Conservation (phyloP, 2,113 vertebrate species). For the Seriola quinqueradiata region DNA sequence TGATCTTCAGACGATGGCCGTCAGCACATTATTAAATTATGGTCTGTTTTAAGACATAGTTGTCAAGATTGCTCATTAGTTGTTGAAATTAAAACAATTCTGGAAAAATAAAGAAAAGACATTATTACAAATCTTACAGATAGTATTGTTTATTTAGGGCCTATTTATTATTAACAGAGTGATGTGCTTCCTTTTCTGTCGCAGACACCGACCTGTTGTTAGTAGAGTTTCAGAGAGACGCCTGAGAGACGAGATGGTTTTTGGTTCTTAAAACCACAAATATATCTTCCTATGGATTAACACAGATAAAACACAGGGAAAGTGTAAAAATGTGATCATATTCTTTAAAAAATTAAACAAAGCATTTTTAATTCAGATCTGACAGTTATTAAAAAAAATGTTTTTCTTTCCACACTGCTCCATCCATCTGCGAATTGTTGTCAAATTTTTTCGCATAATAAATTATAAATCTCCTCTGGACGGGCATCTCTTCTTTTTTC, state of each 20-base stretch:
- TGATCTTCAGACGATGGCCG: conserved; percentile 7
- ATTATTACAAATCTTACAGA: neutral
- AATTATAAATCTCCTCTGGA: neutral
- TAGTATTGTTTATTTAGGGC: neutral
- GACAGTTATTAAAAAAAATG: neutral
- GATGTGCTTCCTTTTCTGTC: neutral
- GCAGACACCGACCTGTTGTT: too few species aligned
- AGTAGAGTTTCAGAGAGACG: too few species aligned
- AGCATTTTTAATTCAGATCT: neutral
- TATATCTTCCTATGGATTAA: too few species aligned
- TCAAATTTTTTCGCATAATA: neutral
- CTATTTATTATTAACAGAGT: neutral
- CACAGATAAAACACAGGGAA: too few species aligned
- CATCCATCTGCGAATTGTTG: neutral
- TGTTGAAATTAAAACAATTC: neutral
- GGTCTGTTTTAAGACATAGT: neutral
- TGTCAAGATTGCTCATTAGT: neutral
- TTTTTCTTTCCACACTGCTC: neutral
- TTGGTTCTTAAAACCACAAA: too few species aligned
- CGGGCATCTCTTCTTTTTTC: neutral
- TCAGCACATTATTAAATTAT: neutral
- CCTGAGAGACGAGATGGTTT: too few species aligned
- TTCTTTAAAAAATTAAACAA: neutral
- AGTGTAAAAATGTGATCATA: neutral
- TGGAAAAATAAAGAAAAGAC: neutral